Conservation (phyloP, 1,140 invertebrate species). For the Nasonia giraulti region DNA sequence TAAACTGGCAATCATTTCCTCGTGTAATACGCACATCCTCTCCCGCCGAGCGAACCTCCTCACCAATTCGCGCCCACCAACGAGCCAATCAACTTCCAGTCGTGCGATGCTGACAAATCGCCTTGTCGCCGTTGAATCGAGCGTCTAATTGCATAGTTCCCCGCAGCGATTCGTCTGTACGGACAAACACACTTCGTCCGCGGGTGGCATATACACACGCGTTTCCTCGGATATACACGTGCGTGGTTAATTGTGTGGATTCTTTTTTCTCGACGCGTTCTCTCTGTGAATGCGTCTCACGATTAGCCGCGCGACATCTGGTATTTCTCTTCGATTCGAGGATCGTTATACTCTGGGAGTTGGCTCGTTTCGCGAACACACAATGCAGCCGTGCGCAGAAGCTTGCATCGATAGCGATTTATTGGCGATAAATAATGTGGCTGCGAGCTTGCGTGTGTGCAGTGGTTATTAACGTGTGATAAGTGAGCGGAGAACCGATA, state of each 20-base stretch:
- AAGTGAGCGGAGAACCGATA: neutral
- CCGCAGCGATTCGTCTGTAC: neutral
- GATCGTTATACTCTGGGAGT: neutral
- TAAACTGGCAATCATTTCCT: too few relatives aligned
- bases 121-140: neutral
- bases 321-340: neutral
- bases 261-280: neutral
- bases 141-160: neutral
- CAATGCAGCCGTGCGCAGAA: neutral
- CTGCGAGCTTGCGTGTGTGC: neutral
- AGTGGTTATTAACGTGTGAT: neutral
- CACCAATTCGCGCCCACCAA: neutral
- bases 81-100: neutral
- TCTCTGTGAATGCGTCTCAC: neutral
- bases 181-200: neutral
- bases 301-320: neutral
- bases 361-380: neutral
- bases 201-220: too few relatives aligned
- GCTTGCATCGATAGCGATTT: neutral
- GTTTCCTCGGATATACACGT: too few relatives aligned
- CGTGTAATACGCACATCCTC: too few relatives aligned
- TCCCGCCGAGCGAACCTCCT: too few relatives aligned
- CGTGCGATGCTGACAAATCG: neutral
- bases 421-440: neutral
- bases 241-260: neutral